Evolutionary conservation across 2,113 vertebrate genomes (phyloP), one percentile per base, ranked within the genome.

Genomic region (Nymphicus hollandicus): DNA sequence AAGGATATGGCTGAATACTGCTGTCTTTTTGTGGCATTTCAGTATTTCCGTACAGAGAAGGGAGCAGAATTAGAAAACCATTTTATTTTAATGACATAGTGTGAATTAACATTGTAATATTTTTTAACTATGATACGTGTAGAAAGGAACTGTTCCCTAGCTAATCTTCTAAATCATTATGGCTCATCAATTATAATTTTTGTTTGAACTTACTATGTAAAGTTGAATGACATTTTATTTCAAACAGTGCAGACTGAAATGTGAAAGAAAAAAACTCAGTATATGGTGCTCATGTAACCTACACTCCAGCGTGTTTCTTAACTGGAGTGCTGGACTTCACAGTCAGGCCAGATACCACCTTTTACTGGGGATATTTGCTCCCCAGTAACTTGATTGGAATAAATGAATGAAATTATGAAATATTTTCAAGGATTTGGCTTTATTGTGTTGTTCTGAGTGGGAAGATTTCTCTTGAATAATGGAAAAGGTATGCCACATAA

Each of bases 161-260:
- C 79, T 92, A 91, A 90, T 95, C 88, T 95, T 70, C 88, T 96
- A 95, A 96, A 91, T 97, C 87, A 96, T 96, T 94, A 94, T 79
- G 71, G 87, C 72, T 97, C 85, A 94, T 91, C 72, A 95, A 91
- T 96, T 95, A 87, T 63, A 95, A 91, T 97, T 96, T 96, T 97
- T 95, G 56, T 94, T 96, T 94, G 81, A 96, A 93, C 87, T 76
- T 95, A 60, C 18, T 89, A 47, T 69, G 41, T 95, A 90, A 93
- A 96, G 77, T 81, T 68, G 86, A 93, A 84, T 63, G 52, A 89
- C 43, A 91, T 81, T 92, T 95, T 84, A 71, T 81, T 88, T 88
- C 50, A 81, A 84, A 92, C 18, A 20, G 20, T 65, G n/a, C 66
- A 95, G 77, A 65, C 60, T 96, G 86, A 96, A 92, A 96, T 87